Percentiles rank a stretch among this genome's conserved stretches.
These are phyloP conservation scores for Dicyrtoma fusca DNA, from an alignment of 2,888 invertebrate species.

Conservation along the genomic window DNA sequence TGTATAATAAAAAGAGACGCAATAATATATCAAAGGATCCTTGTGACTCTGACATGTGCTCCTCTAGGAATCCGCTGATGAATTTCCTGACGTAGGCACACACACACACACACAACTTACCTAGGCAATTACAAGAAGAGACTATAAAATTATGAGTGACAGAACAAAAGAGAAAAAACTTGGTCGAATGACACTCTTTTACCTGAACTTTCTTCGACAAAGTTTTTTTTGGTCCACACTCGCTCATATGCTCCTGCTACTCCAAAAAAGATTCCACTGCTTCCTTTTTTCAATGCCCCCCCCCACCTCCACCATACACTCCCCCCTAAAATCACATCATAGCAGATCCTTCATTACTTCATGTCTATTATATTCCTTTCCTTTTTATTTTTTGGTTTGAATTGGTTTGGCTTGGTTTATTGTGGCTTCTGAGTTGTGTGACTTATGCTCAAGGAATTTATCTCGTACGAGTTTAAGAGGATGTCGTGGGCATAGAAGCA, in stretches of 20 bases:
- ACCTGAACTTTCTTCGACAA: slow-evolving; percentile 18
- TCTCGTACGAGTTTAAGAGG: no score
- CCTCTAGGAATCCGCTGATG: neutral
- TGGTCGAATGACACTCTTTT: slow-evolving; percentile 35
- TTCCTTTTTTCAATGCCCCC: neutral
- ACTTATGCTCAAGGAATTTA: neutral
- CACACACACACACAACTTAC: neutral
- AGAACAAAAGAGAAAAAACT: slow-evolving; percentile 51
- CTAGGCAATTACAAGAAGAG: neutral
- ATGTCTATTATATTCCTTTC: neutral
- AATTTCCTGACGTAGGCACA: slow-evolving; percentile 1
- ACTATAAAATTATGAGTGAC: slow-evolving; percentile 52
- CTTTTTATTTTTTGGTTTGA: neutral
- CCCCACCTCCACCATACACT: neutral
- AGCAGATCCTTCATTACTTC: neutral
- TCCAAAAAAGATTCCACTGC: neutral
- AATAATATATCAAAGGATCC: neutral
- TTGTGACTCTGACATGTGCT: slow-evolving; percentile 11
- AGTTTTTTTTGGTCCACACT: slow-evolving; percentile 11
- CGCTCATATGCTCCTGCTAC: no score
- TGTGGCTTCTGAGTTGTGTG: neutral
- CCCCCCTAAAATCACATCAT: neutral
- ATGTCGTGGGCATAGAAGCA: no score
- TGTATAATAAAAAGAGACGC: no score
- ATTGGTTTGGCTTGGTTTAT: neutral